Conservation (phyloP, 2,113 vertebrate species). For the Hippopotamus amphibius region DNA sequence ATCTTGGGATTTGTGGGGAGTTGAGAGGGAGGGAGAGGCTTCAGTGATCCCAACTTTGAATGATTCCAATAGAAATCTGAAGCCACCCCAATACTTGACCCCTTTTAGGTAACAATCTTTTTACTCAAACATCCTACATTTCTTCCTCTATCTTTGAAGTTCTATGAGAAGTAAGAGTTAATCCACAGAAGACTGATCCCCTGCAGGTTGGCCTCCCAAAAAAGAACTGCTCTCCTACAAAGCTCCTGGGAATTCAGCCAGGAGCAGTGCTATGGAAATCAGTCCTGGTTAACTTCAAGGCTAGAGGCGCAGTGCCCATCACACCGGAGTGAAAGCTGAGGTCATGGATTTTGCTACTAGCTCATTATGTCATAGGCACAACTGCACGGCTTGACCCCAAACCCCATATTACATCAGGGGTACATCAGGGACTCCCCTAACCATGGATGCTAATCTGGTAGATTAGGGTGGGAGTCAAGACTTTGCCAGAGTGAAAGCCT, state of each 20-base stretch:
- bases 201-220: neutral
- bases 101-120: constrained; percentile 10
- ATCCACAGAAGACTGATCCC: neutral
- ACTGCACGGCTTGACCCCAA: neutral
- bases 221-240: neutral
- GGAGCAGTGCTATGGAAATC: neutral
- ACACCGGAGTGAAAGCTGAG: neutral
- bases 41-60: neutral
- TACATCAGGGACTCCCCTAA: neutral
- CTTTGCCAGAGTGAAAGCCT: neutral
- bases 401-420: neutral
- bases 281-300: neutral
- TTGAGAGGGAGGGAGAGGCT: neutral
- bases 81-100: neutral
- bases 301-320: neutral
- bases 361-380: neutral
- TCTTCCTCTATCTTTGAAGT: neutral
- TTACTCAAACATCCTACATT: neutral
- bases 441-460: neutral
- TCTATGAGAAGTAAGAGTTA: neutral
- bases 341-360: neutral
- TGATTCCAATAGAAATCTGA: neutral
- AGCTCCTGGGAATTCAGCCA: neutral
- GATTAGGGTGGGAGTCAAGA: neutral
- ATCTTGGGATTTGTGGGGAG: neutral